Evolutionary conservation across 2,113 vertebrate genomes (phyloP).

Genomic region (Myotis brandtii): DNA sequence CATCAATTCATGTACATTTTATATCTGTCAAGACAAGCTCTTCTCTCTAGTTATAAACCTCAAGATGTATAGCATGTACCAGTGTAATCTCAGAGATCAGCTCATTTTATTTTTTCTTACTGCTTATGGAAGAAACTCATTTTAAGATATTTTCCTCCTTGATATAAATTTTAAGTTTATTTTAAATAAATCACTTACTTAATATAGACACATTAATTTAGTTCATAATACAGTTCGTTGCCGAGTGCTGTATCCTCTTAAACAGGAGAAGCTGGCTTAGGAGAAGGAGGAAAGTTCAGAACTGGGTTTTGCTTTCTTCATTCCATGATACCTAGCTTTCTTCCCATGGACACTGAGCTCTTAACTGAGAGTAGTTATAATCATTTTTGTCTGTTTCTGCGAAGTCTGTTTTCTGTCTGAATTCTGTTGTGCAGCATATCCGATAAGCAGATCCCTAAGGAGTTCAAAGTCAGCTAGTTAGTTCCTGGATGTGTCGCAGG

Average conservation of each 20-base stretch:
- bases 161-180: constrained; percentile 8
- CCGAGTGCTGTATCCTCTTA: neutral
- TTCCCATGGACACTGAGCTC: neutral
- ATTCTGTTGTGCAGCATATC: constrained; percentile 62
- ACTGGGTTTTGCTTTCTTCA: neutral
- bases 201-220: neutral
- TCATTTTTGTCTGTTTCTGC: constrained; percentile 60
- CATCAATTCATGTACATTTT: constrained; percentile 59
- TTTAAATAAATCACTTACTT: constrained; percentile 39
- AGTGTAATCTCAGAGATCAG: constrained; percentile 16
- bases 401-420: constrained; percentile 71
- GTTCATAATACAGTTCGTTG: neutral
- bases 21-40: constrained; percentile 51
- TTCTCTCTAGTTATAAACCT: constrained; percentile 45
- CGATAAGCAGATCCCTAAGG: constrained; percentile 69
- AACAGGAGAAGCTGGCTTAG: neutral
- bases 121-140: neutral
- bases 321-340: neutral
- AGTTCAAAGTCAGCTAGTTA: constrained; percentile 10
- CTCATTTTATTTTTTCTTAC: constrained; percentile 30
- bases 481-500: constrained; percentile 28
- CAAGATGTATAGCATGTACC: constrained; percentile 11
- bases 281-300: neutral
- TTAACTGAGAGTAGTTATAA: neutral
- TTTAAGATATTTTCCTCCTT: constrained; percentile 38